Evolutionary conservation across 2,888 invertebrate species (phyloP).

Genomic region (Petrophora chlorosata): DNA sequence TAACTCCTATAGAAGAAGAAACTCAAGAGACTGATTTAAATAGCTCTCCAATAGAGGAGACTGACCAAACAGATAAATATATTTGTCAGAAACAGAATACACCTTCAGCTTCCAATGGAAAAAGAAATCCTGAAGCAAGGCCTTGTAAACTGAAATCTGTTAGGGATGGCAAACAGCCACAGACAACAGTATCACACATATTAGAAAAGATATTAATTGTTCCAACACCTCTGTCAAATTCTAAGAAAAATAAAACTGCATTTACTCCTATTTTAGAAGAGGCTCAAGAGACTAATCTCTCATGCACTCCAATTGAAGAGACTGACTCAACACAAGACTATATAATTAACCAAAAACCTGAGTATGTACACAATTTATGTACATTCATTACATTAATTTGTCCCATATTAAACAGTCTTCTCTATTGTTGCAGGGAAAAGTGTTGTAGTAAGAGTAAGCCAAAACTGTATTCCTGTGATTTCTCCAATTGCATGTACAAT

Average conservation of each 20-base stretch:
- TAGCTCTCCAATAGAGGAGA: background rate
- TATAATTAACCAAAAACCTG: background rate
- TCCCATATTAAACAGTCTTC: background rate
- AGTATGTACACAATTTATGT: constrained; percentile 12
- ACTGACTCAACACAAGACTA: background rate
- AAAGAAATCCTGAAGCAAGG: no score
- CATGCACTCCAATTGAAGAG: constrained; percentile 4
- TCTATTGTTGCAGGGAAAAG: constrained; percentile 25
- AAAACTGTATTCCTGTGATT: constrained; percentile 77
- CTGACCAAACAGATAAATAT: background rate
- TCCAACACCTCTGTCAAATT: no score
- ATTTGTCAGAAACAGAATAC: no score
- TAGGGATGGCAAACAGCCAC: no score
- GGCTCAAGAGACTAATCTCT: no score
- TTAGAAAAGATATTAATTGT: no score
- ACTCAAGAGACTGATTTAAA: background rate
- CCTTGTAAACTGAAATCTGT: no score
- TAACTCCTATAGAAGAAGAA: background rate
- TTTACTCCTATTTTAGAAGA: no score
- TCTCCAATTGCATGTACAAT: constrained; percentile 79
- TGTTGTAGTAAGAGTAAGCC: constrained; percentile 47
- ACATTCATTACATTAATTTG: background rate
- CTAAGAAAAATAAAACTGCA: no score
- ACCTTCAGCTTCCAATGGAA: no score
- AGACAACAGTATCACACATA: no score